Evolutionary conservation across 1,140 invertebrate species (phyloP), one percentile per base, ranked within the genome.

Genomic region (Thrips palmi): DNA sequence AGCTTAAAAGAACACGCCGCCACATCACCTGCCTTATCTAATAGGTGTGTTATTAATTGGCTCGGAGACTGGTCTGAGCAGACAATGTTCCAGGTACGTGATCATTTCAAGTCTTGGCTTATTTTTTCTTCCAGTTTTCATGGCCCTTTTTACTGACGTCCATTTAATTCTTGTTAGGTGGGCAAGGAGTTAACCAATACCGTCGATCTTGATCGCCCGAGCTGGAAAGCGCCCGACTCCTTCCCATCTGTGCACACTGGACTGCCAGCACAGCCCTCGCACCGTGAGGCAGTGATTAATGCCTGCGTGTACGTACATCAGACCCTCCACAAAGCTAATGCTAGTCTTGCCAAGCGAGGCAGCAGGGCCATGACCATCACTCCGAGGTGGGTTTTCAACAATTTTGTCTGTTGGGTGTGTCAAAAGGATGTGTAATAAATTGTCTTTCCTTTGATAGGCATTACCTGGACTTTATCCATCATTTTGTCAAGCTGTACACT

Each of bases 381-480:
- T 4, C 93, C 93, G 49, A 65, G n/a, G n/a, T n/a, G n/a, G n/a
- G n/a, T n/a, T n/a, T n/a, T n/a, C n/a, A n/a, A n/a, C n/a, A n/a
- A n/a, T n/a, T n/a, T n/a, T n/a, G n/a, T n/a, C n/a, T n/a, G n/a
- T n/a, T n/a, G n/a, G n/a, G n/a, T n/a, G n/a, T n/a, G n/a, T n/a
- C n/a, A n/a, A n/a, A n/a, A n/a, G n/a, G n/a, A n/a, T n/a, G n/a
- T n/a, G n/a, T n/a, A n/a, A n/a, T n/a, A n/a, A n/a, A n/a, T n/a
- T n/a, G n/a, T 38, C 32, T 17, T 35, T 20, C 18, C 39, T 41
- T 44, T 49, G 53, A n/a, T 52, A 69, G 74, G 39, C 96, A 99
- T 63, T 99, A 96, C 58, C 60, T 99, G n/a, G 96, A 99, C 60
- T 98, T 99, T 56, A 99, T 99, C 50, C 85, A 97, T 61, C 96